Percentiles rank a stretch among this genome's conserved stretches.
phyloP scores from a whole-genome alignment of 1,140 invertebrate species.

The Protaetia brevitarsis region DNA sequence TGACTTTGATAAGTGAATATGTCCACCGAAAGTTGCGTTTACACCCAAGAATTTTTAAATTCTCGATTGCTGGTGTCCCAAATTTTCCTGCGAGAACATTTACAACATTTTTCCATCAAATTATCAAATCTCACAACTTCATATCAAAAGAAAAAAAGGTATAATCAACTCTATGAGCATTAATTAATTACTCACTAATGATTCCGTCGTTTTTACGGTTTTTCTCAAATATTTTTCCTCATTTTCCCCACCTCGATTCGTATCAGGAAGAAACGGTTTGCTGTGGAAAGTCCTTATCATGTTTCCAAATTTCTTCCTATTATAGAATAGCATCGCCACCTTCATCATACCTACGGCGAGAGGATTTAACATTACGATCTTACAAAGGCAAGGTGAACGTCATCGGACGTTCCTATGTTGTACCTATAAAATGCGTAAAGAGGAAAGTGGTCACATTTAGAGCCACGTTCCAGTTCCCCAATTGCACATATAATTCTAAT shows the following conservation, averaged over 20 bases:
- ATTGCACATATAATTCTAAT: too few species aligned
- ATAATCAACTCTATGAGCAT: too few species aligned
- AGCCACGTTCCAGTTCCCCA: too few species aligned
- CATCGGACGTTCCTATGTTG: too few species aligned
- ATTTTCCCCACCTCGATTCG: background rate
- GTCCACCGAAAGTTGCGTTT: too few species aligned
- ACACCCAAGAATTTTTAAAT: too few species aligned
- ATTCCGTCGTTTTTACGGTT: background rate
- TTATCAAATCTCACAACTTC: background rate
- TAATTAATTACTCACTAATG: background rate
- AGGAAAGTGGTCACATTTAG: too few species aligned
- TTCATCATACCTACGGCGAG: conserved; percentile 16
- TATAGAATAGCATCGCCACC: background rate
- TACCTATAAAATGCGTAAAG: too few species aligned
- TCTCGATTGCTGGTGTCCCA: too few species aligned
- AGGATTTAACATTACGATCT: too few species aligned
- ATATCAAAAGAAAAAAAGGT: background rate
- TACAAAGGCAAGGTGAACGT: too few species aligned
- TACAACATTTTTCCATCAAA: background rate
- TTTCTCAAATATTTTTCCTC: background rate
- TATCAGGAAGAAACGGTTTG: background rate
- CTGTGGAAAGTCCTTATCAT: conserved; percentile 13
- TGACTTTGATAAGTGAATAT: too few species aligned
- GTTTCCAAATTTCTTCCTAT: conserved; percentile 22
- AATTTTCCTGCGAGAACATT: background rate